Evolutionary conservation across 1,140 invertebrate genomes (phyloP), one percentile per base, ranked within the genome.

Genomic region (Tetramorium parvispinum): DNA sequence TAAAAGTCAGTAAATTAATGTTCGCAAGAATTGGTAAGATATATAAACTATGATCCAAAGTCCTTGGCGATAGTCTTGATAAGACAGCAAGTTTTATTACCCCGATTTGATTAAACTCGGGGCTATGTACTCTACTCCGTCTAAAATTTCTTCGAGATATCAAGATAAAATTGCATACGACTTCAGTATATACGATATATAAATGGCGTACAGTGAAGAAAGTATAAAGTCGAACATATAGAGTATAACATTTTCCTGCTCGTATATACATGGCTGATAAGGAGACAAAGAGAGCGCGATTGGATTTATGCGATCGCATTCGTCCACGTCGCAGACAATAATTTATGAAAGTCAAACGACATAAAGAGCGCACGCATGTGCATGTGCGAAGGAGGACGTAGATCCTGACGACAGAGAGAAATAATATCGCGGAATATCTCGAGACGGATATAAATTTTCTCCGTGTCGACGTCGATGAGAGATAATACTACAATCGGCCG

Each of bases 281-380:
- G 53, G 24, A 59, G 51, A 83, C 53, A 75, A 73, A 83, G 79
- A 83, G 40, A 73, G 27, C 53, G 68, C 66, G 68, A 83, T 75
- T 63, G 79, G 51, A 83, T 83, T 83, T 83, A 75, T 83, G 79
- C 79, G 79, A 75, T 75, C 79, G 79, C 43, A 83, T 82, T 82
- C 79, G 51, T 82, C 51, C 40, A 71, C 66, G 66, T 83, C 53
- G 53, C 27, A 27, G 27, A 21, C 68, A 49, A 83, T 59, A 83
- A 83, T 83, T 83, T 75, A 83, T 83, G 61, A 83, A 83, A 82
- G 79, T 73, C 79, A 81, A 82, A 73, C 53, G 68, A 75, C 55
- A 61, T 61, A 73, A 83, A 83, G 68, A 73, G 40, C n/a, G 68
- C 55, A 83, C 53, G 53, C 55, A 83, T 83, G 18, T 75, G 53